Conservation (phyloP, 2,113 vertebrate genomes). For the Physeter macrocephalus region DNA sequence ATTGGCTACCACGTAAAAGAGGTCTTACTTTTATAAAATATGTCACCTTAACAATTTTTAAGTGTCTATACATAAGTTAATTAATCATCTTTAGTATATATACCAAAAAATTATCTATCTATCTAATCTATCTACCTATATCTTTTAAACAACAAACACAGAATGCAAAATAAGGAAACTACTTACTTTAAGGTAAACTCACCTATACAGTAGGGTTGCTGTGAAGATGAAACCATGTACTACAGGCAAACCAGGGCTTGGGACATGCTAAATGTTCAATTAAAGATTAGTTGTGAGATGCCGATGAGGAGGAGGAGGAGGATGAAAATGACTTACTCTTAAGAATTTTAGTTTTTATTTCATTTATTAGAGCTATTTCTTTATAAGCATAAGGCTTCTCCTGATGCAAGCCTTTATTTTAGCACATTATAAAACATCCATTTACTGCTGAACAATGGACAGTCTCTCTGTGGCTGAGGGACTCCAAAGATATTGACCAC, state of each 20-base stretch:
- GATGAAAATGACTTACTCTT: background rate
- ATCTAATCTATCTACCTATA: background rate
- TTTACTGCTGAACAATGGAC: background rate
- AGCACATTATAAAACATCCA: background rate
- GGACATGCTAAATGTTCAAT: background rate
- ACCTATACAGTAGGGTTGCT: background rate
- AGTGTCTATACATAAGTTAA: background rate
- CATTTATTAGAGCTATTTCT: background rate
- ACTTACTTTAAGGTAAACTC: background rate
- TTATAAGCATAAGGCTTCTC: background rate
- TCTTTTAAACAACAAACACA: background rate
- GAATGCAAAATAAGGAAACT: background rate
- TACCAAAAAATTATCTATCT: background rate
- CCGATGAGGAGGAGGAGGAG: background rate
- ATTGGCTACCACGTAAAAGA: background rate
- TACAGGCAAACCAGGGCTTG: background rate
- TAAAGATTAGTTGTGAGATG: background rate
- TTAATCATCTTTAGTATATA: background rate
- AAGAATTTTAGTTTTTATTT: background rate
- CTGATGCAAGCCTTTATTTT: background rate
- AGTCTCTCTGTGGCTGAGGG: background rate
- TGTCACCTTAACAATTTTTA: background rate
- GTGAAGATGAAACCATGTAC: background rate
- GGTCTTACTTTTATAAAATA: background rate
- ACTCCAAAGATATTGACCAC: background rate